Percentiles rank a stretch among this genome's conserved stretches.
These are phyloP conservation scores for Papilio helenus DNA, from an alignment of 1,140 invertebrate species.

Conservation along the genomic window DNA sequence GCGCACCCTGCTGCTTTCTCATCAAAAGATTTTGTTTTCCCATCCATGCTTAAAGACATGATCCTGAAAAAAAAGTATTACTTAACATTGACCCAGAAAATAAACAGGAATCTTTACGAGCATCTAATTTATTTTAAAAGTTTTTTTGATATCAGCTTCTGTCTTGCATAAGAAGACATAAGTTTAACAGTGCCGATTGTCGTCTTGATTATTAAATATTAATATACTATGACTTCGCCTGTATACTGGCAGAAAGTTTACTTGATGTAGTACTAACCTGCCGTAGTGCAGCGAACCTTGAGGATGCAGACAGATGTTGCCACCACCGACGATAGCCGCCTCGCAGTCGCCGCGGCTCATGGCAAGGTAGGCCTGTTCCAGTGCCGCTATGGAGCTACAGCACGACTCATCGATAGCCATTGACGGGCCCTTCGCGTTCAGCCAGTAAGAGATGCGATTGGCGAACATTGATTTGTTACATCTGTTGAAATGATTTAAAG, in stretches of 20 bases:
- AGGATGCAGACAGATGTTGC: slow-evolving; percentile 93
- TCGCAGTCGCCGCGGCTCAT: slow-evolving; percentile 92
- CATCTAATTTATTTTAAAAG: no score
- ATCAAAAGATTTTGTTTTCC: slow-evolving; percentile 93
- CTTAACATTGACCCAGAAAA: no score
- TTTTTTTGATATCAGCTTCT: no score
- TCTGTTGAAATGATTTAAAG: slow-evolving; percentile 54
- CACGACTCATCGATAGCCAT: slow-evolving; percentile 95
- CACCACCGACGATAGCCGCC: slow-evolving; percentile 93
- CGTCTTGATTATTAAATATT: no score
- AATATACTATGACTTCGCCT: no score
- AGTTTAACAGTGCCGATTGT: no score
- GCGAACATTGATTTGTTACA: slow-evolving; percentile 94
- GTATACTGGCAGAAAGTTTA: no score
- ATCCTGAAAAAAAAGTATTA: slow-evolving; percentile 56
- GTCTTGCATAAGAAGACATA: no score
- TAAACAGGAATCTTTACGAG: no score
- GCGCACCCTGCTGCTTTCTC: slow-evolving; percentile 88
- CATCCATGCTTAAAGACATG: slow-evolving; percentile 88
- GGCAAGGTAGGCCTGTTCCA: slow-evolving; percentile 91
- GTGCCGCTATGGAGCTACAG: slow-evolving; percentile 93
- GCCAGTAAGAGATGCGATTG: slow-evolving; percentile 92
- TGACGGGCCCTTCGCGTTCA: slow-evolving; percentile 90
- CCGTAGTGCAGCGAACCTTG: slow-evolving; percentile 93
- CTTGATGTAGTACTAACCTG: slow-evolving; percentile 64